Conservation (phyloP, 2,113 vertebrate genomes). For the Lepus timidus region DNA sequence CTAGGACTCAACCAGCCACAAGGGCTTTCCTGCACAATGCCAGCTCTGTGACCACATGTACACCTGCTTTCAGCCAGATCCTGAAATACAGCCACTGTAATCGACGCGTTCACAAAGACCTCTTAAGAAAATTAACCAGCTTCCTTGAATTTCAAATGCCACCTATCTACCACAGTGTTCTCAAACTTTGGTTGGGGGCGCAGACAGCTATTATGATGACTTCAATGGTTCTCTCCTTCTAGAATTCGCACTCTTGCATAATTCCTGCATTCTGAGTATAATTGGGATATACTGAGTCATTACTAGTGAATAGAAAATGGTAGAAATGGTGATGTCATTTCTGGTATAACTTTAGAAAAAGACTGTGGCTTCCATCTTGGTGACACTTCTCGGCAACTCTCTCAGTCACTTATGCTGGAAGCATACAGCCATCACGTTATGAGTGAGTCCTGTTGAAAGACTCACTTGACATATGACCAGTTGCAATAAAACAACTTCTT, state of each 20-base stretch:
- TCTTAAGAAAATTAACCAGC: not conserved
- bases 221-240: not conserved
- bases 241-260: not conserved
- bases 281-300: not conserved
- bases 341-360: conserved; percentile 18
- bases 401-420: not conserved
- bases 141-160: not conserved
- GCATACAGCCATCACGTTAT: not conserved
- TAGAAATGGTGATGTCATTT: not conserved
- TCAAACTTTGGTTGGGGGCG: not conserved
- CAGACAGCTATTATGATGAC: not conserved
- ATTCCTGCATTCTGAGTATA: not conserved
- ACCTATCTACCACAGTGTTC: not conserved
- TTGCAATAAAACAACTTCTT: not conserved
- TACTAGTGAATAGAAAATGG: conserved; percentile 6
- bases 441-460: not conserved
- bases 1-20: not conserved
- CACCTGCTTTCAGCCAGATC: not conserved
- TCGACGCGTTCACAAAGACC: not conserved
- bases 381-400: not conserved
- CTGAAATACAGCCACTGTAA: not conserved
- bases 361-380: not conserved
- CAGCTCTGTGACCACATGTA: not conserved
- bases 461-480: not conserved
- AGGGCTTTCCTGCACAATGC: not conserved